Conservation (phyloP, 2,888 invertebrate genomes). For the Drosophila multiciliata region DNA sequence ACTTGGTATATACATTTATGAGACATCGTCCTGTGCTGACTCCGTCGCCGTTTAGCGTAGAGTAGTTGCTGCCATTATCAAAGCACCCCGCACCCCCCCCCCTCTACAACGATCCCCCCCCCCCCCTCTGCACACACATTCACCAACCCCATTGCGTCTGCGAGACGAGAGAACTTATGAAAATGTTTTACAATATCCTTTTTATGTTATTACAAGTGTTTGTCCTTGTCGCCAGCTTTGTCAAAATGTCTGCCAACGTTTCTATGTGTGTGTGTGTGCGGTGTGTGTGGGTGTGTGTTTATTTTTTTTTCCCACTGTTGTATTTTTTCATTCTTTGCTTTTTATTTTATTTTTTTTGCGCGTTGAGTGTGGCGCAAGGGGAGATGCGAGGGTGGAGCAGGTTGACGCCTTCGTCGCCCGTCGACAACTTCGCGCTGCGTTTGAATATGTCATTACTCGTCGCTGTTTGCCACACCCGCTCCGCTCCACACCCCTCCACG, state of each 20-base stretch:
- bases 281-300: background rate
- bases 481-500: background rate
- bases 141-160: constrained; percentile 26
- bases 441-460: constrained; percentile 75
- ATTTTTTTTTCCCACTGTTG: constrained; percentile 8
- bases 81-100: background rate
- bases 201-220: constrained; percentile 83
- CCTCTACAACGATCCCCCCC: background rate
- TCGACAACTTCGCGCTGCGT: constrained; percentile 78
- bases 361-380: constrained; percentile 17
- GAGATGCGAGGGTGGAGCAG: constrained; percentile 7
- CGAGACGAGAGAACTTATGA: constrained; percentile 75
- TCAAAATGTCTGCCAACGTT: constrained; percentile 81
- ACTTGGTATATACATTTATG: constrained; percentile 5
- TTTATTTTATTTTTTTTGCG: constrained; percentile 16
- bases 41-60: constrained; percentile 28
- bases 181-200: constrained; percentile 84
- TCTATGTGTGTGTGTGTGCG: constrained; percentile 3
- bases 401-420: constrained; percentile 62
- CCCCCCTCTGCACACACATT: background rate
- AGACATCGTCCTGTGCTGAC: constrained; percentile 23
- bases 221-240: constrained; percentile 83
- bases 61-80: constrained; percentile 1
- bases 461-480: constrained; percentile 29
- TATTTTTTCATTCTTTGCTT: constrained; percentile 21